These are phyloP conservation scores for Apamea monoglypha DNA, from an alignment of 2,888 invertebrate genomes.

Conservation along the genomic window DNA sequence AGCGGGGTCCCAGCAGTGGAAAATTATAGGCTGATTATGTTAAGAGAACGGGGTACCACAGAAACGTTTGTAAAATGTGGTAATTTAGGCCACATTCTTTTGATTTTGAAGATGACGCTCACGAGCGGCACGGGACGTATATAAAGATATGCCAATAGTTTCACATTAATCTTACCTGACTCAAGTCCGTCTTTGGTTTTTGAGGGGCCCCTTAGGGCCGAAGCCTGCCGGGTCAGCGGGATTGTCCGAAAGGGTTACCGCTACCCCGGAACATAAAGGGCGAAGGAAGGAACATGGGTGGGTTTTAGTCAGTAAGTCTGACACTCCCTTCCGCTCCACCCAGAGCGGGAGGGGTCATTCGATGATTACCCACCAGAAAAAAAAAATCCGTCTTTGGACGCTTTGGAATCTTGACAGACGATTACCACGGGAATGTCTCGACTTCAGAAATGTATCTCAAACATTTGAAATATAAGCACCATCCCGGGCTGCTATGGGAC, in stretches of 20 bases:
- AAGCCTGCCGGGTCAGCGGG: no score
- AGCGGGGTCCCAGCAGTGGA: no score
- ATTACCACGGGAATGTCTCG: slow-evolving; percentile 35
- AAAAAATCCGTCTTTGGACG: background rate
- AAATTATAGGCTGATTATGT: no score
- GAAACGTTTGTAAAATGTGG: background rate
- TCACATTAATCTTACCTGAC: background rate
- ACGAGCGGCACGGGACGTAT: background rate
- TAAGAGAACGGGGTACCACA: background rate
- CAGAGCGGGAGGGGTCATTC: no score
- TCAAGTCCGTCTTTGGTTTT: background rate
- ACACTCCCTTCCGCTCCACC: no score
- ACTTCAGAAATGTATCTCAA: slow-evolving; percentile 5
- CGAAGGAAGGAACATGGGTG: no score
- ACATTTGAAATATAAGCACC: slow-evolving; percentile 38
- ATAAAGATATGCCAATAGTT: background rate
- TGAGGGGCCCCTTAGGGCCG: no score
- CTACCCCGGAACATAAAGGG: no score
- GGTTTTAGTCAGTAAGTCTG: no score
- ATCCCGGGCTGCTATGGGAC: background rate
- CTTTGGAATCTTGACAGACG: background rate
- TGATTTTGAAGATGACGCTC: background rate
- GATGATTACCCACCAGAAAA: no score
- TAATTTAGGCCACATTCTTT: background rate
- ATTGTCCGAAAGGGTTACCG: no score